These are phyloP conservation scores for Cerceris ruficornis DNA, from an alignment of 2,888 invertebrate genomes.

Conservation along the genomic window DNA sequence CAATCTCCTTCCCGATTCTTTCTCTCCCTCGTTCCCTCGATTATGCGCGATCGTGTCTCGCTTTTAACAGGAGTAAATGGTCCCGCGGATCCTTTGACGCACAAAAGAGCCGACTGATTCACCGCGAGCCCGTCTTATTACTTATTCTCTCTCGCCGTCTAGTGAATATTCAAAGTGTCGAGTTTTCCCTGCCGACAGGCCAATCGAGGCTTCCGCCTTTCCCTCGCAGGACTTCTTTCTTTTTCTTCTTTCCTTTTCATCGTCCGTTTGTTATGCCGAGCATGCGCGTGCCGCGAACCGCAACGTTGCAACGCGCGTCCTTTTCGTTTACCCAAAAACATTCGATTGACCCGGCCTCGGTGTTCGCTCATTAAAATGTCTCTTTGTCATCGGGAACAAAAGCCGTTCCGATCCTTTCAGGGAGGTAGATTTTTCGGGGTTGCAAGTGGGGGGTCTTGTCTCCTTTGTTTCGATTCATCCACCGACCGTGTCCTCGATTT, in stretches of 20 bases:
- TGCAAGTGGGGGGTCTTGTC: slow-evolving; percentile 18
- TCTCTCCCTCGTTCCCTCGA: slow-evolving; percentile 30
- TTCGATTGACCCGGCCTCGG: slow-evolving; percentile 65
- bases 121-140: slow-evolving; percentile 28
- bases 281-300: slow-evolving; percentile 30
- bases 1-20: slow-evolving; percentile 38
- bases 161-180: slow-evolving; percentile 45
- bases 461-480: slow-evolving; percentile 36
- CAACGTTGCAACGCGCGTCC: slow-evolving; percentile 5
- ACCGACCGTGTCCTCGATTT: slow-evolving; percentile 23
- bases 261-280: slow-evolving; percentile 45
- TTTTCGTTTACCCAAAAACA: slow-evolving; percentile 61
- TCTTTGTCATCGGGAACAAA: slow-evolving; percentile 66
- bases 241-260: slow-evolving; percentile 35
- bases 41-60: slow-evolving; percentile 38
- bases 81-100: slow-evolving; percentile 28
- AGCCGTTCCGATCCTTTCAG: slow-evolving; percentile 50
- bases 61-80: slow-evolving; percentile 19
- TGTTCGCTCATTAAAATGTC: slow-evolving; percentile 63
- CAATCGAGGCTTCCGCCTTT: slow-evolving; percentile 60
- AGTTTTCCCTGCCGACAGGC: slow-evolving; percentile 14
- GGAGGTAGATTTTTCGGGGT: slow-evolving; percentile 30
- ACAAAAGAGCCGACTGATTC: slow-evolving; percentile 44
- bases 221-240: slow-evolving; percentile 21
- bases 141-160: slow-evolving; percentile 38